Evolutionary conservation across 1,140 invertebrate species (phyloP).

Genomic region (Marisa cornuarietis): DNA sequence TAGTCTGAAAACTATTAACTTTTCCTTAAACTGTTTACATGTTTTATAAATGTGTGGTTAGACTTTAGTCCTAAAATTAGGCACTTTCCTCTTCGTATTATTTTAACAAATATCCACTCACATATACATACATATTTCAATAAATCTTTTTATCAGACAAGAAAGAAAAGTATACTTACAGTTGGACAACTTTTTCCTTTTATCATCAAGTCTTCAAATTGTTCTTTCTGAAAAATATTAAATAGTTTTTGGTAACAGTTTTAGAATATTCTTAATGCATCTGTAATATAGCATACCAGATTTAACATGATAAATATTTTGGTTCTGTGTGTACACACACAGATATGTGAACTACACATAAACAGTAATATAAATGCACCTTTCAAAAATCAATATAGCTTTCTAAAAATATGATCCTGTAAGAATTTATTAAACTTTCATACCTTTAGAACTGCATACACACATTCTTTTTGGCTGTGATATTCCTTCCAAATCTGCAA

Average conservation of each 20-base stretch:
- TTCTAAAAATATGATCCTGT: neutral
- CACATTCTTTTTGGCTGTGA: conserved; percentile 43
- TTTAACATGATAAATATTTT: no score
- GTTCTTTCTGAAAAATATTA: conserved; percentile 21
- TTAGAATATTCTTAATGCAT: no score
- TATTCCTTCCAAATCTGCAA: conserved; percentile 49
- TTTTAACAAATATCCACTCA: no score
- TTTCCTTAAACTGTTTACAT: no score
- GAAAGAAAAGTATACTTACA: conserved; percentile 21
- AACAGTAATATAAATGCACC: conserved; percentile 3
- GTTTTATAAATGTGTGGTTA: no score
- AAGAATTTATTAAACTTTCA: neutral
- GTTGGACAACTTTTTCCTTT: conserved; percentile 27
- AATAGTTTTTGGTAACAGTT: neutral
- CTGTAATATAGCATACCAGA: no score
- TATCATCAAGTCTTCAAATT: conserved; percentile 28
- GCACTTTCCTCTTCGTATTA: no score
- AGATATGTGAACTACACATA: neutral
- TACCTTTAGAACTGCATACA: conserved; percentile 48
- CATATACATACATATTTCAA: no score
- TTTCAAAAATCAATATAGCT: neutral
- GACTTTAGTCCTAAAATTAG: no score
- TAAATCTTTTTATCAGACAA: no score
- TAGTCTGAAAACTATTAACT: no score
- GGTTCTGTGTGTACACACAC: neutral